Evolutionary conservation across 2,888 invertebrate genomes (phyloP).

Genomic region (Chymomyza caudatula): DNA sequence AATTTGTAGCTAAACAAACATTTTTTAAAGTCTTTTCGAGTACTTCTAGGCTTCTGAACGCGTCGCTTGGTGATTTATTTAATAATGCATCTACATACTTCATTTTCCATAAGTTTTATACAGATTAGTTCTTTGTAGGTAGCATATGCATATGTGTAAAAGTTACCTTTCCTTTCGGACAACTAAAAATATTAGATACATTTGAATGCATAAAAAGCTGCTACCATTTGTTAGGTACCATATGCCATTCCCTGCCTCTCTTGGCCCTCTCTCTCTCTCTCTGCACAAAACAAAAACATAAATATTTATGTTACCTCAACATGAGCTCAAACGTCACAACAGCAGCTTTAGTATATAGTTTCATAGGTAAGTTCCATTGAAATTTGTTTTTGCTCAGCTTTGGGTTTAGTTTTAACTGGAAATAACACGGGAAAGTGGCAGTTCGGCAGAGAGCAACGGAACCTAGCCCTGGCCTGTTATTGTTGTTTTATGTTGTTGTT

Average conservation of each 20-base stretch:
- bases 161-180: not conserved
- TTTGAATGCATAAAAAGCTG: not conserved
- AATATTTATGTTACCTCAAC: not conserved
- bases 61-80: not conserved
- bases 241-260: too few species aligned
- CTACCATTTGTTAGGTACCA: too few species aligned
- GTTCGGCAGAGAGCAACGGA: too few species aligned
- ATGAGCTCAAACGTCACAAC: not conserved
- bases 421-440: not conserved
- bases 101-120: not conserved
- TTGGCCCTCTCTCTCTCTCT: too few species aligned
- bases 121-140: too few species aligned
- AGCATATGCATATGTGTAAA: not conserved
- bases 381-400: not conserved
- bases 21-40: too few species aligned
- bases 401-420: not conserved
- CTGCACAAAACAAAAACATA: not conserved
- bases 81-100: too few species aligned
- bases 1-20: too few species aligned
- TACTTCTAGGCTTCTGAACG: too few species aligned
- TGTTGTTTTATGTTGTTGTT: not conserved
- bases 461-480: not conserved
- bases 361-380: not conserved
- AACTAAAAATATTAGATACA: not conserved
- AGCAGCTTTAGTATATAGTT: not conserved